Percentiles rank a stretch among this genome's conserved stretches.
Evolutionary conservation across 2,888 invertebrate genomes (phyloP).

Genomic region (Alsophila aescularia): DNA sequence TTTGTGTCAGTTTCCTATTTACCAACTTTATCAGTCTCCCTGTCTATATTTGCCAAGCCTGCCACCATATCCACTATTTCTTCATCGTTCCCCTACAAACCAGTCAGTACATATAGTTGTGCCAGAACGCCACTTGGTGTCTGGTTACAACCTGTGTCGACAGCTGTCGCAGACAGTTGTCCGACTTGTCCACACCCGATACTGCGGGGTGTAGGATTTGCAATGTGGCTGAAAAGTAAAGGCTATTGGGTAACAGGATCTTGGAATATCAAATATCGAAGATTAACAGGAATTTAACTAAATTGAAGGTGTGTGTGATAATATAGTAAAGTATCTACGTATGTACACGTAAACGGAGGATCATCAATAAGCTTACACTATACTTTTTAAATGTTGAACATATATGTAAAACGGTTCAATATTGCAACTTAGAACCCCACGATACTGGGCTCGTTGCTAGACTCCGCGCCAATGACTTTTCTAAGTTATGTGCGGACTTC

Average conservation of each 20-base stretch:
- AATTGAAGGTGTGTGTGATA: no score
- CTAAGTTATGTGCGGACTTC: no score
- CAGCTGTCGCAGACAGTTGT: conserved; percentile 15
- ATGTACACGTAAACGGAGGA: no score
- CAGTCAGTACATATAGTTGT: conserved; percentile 4
- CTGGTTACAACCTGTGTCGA: conserved; percentile 13
- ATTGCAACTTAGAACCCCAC: no score
- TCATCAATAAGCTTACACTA: no score
- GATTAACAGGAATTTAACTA: neutral
- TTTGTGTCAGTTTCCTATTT: no score
- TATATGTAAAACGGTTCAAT: no score
- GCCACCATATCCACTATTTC: neutral
- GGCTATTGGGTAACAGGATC: conserved; percentile 18
- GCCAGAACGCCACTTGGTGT: neutral
- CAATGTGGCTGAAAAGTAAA: conserved; percentile 5
- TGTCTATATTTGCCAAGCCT: neutral
- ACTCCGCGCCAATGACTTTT: no score
- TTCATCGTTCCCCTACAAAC: neutral
- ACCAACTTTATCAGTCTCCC: neutral
- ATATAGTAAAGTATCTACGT: no score
- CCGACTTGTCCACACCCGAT: conserved; percentile 16
- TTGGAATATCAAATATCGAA: neutral
- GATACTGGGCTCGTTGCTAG: no score
- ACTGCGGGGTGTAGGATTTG: conserved; percentile 17
- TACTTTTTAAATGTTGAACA: no score